Evolutionary conservation across 2,113 vertebrate genomes (phyloP).

Genomic region (Onychorhynchus coronatus): DNA sequence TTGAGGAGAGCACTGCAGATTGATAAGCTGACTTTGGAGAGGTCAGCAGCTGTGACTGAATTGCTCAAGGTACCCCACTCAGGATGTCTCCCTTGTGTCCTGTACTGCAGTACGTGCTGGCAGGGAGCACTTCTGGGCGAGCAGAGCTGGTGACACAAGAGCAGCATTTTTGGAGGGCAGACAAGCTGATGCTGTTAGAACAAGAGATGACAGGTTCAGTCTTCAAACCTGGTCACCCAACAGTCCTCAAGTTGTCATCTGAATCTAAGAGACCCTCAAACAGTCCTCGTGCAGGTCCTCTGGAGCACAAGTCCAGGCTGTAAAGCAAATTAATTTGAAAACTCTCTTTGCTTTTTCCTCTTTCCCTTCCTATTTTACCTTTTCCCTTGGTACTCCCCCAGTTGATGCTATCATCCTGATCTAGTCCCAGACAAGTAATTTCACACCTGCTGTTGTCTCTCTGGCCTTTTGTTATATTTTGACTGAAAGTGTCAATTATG

Average conservation of each 20-base stretch:
- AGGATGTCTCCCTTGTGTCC: not conserved
- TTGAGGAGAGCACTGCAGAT: not conserved
- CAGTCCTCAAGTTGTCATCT: not conserved
- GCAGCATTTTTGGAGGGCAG: not conserved
- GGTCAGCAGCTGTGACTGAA: not conserved
- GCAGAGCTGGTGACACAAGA: not conserved
- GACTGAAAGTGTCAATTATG: not conserved
- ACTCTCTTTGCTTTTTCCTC: not conserved
- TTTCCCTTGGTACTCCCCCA: not conserved
- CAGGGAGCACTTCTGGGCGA: rapidly evolving
- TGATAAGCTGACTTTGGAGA: not conserved
- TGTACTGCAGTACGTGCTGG: rapidly evolving
- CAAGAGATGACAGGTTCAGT: not conserved
- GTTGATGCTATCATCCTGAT: not conserved
- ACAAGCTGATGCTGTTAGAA: rapidly evolving
- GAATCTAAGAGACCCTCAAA: not conserved
- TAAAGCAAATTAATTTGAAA: not conserved
- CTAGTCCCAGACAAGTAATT: not conserved
- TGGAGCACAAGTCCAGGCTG: not conserved
- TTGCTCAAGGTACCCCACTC: not conserved
- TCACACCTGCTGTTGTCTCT: not conserved
- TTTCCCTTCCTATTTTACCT: not conserved
- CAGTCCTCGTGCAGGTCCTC: not conserved
- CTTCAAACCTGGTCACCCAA: not conserved
- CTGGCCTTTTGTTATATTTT: not conserved